Conservation (phyloP, 2,113 vertebrate species). For the Labeo catla region DNA sequence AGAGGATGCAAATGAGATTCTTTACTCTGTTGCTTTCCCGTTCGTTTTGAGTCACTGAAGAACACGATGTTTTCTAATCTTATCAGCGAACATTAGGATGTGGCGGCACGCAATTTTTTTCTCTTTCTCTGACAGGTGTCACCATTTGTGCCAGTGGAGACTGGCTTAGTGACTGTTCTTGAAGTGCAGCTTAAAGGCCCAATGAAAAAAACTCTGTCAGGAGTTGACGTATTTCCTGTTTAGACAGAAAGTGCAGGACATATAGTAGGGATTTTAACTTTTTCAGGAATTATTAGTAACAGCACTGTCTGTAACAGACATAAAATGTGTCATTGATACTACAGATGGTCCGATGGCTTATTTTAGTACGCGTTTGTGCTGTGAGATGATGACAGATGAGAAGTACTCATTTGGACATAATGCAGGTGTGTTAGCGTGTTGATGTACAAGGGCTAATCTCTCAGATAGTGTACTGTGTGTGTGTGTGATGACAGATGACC, state of each 20-base stretch:
- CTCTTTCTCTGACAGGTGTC: slow-evolving; percentile 44
- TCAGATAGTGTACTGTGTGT: slow-evolving; percentile 11
- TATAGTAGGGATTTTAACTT: not conserved
- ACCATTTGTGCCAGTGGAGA: slow-evolving; percentile 16
- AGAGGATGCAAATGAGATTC: slow-evolving; percentile 49
- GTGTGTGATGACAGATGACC: slow-evolving; percentile 50
- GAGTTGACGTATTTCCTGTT: slow-evolving; percentile 7
- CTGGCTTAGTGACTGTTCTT: not conserved
- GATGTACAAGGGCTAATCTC: not conserved
- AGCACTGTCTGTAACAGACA: not conserved
- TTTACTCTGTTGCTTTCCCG: slow-evolving; percentile 37
- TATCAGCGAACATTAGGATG: slow-evolving; percentile 51
- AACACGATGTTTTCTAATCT: slow-evolving; percentile 53
- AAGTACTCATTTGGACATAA: slow-evolving; percentile 21
- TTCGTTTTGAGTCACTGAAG: slow-evolving; percentile 34
- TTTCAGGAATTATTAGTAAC: not conserved
- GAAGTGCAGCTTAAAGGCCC: not conserved
- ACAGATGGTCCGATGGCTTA: not conserved
- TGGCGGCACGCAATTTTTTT: slow-evolving; percentile 35
- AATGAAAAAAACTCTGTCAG: not conserved
- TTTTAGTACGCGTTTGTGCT: not conserved
- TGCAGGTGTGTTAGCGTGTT: slow-evolving; percentile 32
- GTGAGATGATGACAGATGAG: slow-evolving; percentile 19
- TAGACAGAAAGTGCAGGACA: not conserved
- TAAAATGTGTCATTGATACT: not conserved